Evolutionary conservation across 2,888 invertebrate genomes (phyloP).

Genomic region (Macrophya annulata): DNA sequence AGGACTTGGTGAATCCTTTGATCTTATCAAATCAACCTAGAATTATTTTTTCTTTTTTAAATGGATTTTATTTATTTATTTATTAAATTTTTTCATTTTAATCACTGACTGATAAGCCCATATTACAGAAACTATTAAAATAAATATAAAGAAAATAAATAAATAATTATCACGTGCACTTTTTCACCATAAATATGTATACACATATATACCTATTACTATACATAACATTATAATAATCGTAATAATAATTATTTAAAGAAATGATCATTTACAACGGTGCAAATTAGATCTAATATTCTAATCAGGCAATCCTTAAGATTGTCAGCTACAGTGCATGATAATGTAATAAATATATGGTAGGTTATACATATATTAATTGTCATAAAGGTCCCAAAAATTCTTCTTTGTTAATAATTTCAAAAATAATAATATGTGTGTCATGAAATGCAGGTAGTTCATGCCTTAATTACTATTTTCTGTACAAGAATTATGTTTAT

Average conservation of each 20-base stretch:
- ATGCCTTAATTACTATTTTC: too few relatives aligned
- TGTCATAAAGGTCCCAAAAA: neutral
- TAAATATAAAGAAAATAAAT: neutral
- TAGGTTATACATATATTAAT: too few relatives aligned
- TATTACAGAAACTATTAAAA: neutral
- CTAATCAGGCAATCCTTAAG: slow-evolving; percentile 12
- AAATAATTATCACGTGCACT: neutral
- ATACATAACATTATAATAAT: neutral
- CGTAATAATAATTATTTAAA: neutral
- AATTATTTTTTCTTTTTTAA: slow-evolving; percentile 59
- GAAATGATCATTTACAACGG: neutral
- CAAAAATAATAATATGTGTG: neutral
- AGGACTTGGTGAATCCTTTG: slow-evolving; percentile 74
- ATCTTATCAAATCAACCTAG: slow-evolving; percentile 76
- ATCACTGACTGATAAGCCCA: neutral
- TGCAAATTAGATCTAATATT: neutral
- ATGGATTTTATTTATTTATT: neutral
- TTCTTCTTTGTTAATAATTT: neutral
- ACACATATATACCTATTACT: neutral
- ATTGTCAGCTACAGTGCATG: neutral
- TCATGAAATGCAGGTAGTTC: too few relatives aligned
- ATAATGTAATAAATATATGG: neutral
- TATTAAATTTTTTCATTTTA: neutral
- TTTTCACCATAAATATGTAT: neutral
- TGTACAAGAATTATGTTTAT: neutral